phyloP scores from a whole-genome alignment of 1,140 invertebrate species.

The Lepeophtheirus salmonis region DNA sequence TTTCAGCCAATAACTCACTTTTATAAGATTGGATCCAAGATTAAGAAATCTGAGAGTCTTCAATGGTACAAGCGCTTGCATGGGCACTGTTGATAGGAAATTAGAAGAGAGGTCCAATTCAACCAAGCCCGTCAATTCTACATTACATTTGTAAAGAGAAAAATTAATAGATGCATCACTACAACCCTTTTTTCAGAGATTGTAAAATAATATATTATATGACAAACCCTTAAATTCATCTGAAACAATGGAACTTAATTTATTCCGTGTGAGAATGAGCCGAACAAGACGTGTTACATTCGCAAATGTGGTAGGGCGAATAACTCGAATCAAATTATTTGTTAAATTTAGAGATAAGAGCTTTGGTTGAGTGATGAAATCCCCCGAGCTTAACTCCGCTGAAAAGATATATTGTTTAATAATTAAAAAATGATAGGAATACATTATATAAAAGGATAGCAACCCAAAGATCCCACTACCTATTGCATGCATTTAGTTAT shows the following conservation, averaged over 20 bases:
- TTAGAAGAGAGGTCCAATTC: slow-evolving; percentile 62
- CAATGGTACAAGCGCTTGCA: slow-evolving; percentile 47
- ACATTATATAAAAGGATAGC: background rate
- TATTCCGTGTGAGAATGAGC: slow-evolving; percentile 15
- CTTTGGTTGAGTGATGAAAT: slow-evolving; percentile 6
- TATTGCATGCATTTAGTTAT: background rate
- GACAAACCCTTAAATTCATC: too few species aligned
- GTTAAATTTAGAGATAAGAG: slow-evolving; percentile 14
- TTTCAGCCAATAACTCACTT: slow-evolving; percentile 33
- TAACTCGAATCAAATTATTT: slow-evolving; percentile 9
- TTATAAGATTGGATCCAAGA: slow-evolving; percentile 60
- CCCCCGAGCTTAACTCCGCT: background rate
- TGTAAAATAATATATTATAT: too few species aligned
- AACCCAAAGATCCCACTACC: background rate
- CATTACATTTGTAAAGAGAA: too few species aligned
- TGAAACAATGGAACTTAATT: too few species aligned
- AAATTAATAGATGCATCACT: too few species aligned
- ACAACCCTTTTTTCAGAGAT: too few species aligned
- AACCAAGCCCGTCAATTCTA: slow-evolving; percentile 46
- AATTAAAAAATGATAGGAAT: too few species aligned
- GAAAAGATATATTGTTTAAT: background rate
- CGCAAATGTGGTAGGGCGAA: slow-evolving; percentile 6
- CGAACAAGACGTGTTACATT: slow-evolving; percentile 13
- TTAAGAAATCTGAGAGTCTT: slow-evolving; percentile 47
- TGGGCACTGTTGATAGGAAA: slow-evolving; percentile 58